Evolutionary conservation across 2,113 vertebrate species (phyloP), one percentile per base, ranked within the genome.

Genomic region (Tautogolabrus adspersus): DNA sequence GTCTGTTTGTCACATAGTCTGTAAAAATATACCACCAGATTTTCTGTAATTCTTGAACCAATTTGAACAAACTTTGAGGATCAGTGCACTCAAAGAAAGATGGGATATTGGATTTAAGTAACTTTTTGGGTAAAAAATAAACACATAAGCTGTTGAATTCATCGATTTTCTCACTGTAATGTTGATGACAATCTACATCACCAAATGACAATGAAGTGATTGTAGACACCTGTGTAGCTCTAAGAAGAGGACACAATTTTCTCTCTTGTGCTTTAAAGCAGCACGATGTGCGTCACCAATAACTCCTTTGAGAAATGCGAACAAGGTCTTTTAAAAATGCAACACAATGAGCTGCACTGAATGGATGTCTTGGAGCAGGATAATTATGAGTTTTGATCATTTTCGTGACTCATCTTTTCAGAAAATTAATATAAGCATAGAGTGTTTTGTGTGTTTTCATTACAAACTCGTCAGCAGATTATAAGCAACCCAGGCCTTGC

Each of bases 1-100:
- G 71, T 82, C 66, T 79, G 85, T 83, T 87, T 82, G 75, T 71
- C 55, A 62, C 40, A 64, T 49, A 67, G 44, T 55, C 77, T 81
- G 51, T 60, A 57, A 69, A 71, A 82, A 82, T 40, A 77, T 63
- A 60, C 0, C 0, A 49, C 60, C 66, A 80, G 72, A 77, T 80
- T 83, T 59, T 42, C 16, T 49, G n/a, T 66, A 38, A 77, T 58
- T 67, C 58, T 52, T 75, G 10, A 84, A 61, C 63, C 26, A 55
- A 75, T 66, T 64, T 72, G 23, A 59, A 55, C 37, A 66, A 81
- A 77, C 62, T 58, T 74, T 59, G 66, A 49, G 47, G 47, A 49
- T 49, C 47, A 74, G 26, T 1, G 22, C 52, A 38, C 1, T 18
- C 34, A 7, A 47, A 42, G 26, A 5, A 37, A 62, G 42, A 74